Percentiles rank a stretch among this genome's conserved stretches.
phyloP scores from a whole-genome alignment of 2,797 vertebrate species.

The Chelon auratus region DNA sequence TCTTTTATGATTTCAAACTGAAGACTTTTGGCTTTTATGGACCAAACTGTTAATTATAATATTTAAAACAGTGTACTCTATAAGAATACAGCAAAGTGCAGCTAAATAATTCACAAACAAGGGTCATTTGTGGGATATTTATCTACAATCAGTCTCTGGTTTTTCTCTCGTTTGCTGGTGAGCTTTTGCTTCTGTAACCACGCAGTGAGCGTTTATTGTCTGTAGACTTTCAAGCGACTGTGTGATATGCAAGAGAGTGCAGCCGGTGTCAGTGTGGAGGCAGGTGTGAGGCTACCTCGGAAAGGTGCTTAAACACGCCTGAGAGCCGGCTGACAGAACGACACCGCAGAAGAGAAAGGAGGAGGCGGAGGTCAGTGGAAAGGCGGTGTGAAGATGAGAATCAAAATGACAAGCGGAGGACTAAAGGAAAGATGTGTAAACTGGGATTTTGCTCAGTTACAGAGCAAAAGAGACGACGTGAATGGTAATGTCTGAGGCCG shows the following conservation, averaged over 20 bases:
- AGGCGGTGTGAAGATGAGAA: constrained; percentile 9
- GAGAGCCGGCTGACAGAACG: constrained; percentile 43
- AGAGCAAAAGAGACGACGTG: constrained; percentile 5
- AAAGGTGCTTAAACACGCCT: constrained; percentile 64
- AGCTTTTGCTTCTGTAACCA: background rate
- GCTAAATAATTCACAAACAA: background rate
- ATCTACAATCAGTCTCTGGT: background rate
- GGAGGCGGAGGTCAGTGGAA: constrained; percentile 27
- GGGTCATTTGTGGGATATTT: background rate
- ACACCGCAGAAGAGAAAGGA: constrained; percentile 32
- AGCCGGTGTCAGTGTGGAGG: constrained; percentile 33
- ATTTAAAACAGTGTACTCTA: background rate
- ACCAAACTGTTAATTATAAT: background rate
- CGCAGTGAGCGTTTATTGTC: constrained; percentile 22
- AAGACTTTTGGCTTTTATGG: background rate
- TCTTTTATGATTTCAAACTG: too few relatives aligned
- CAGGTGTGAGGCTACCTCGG: constrained; percentile 66
- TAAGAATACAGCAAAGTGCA: background rate
- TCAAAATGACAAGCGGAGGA: background rate
- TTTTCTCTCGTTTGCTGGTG: constrained; percentile 15
- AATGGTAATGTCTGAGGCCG: constrained; percentile 26
- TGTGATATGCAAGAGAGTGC: constrained; percentile 29
- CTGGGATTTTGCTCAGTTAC: constrained; percentile 17
- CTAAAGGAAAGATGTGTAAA: background rate
- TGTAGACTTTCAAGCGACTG: constrained; percentile 16